Percentiles rank a stretch among this genome's conserved stretches.
Conservation (phyloP, 1,140 invertebrate genomes). For the Bombus affinis region DNA sequence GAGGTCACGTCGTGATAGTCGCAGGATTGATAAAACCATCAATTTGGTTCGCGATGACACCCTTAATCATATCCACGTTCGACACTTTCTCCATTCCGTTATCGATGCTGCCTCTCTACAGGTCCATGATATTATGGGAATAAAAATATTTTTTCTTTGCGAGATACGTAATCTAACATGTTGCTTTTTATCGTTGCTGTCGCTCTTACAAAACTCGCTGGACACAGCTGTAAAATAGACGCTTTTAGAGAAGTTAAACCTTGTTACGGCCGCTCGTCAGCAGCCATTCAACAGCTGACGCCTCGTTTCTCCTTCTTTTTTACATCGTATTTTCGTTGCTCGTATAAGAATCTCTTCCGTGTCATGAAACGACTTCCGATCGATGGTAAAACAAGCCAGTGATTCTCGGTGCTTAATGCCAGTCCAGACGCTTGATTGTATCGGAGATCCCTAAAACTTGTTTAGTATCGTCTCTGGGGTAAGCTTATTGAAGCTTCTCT, state of each 20-base stretch:
- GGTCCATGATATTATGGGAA: background rate
- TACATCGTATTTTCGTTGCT: background rate
- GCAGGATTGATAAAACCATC: slow-evolving; percentile 1
- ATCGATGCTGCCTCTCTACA: background rate
- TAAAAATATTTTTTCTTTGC: background rate
- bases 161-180: background rate
- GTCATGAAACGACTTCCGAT: background rate
- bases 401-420: background rate
- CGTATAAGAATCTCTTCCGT: background rate
- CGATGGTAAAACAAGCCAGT: background rate
- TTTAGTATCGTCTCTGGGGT: background rate
- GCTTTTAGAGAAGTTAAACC: background rate
- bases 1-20: background rate
- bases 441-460: background rate
- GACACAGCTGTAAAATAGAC: slow-evolving; percentile 1
- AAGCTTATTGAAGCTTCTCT: background rate
- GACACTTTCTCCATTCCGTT: background rate
- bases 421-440: background rate
- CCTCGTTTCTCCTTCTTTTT: background rate
- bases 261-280: slow-evolving; percentile 15
- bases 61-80: background rate
- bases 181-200: no score
- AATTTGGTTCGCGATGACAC: background rate
- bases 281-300: slow-evolving; percentile 2
- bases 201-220: background rate